These are phyloP conservation scores for Myotis planiceps DNA, from an alignment of 2,797 vertebrate genomes.

Conservation along the genomic window DNA sequence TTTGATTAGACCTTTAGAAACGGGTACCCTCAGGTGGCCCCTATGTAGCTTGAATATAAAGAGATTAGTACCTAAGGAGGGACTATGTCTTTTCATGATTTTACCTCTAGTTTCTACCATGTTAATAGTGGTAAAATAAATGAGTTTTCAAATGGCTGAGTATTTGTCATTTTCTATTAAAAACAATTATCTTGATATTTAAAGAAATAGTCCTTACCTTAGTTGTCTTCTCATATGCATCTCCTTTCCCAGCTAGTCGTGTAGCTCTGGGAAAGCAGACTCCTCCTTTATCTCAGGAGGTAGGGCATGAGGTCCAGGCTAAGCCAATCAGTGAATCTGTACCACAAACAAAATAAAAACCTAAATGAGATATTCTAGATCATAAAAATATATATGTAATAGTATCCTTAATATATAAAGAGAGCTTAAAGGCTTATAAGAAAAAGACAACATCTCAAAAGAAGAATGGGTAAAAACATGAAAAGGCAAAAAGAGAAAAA, in stretches of 20 bases:
- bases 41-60: neutral
- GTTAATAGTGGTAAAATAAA: neutral
- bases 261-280: neutral
- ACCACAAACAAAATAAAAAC: conserved; percentile 22
- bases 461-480: neutral
- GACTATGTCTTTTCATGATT: neutral
- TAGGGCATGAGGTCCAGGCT: neutral
- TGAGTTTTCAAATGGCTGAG: neutral
- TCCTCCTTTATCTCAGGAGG: neutral
- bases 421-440: neutral
- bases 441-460: conserved; percentile 25
- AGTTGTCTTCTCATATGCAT: neutral
- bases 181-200: neutral
- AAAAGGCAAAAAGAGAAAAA: neutral
- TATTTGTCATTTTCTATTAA: neutral
- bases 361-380: neutral
- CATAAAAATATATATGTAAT: neutral
- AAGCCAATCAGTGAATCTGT: neutral
- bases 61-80: neutral
- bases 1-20: neutral
- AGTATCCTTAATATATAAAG: neutral
- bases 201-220: neutral
- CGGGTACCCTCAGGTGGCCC: neutral
- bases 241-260: neutral
- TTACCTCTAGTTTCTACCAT: neutral